Conservation (phyloP, 2,888 invertebrate species). For the Nebria salina region DNA sequence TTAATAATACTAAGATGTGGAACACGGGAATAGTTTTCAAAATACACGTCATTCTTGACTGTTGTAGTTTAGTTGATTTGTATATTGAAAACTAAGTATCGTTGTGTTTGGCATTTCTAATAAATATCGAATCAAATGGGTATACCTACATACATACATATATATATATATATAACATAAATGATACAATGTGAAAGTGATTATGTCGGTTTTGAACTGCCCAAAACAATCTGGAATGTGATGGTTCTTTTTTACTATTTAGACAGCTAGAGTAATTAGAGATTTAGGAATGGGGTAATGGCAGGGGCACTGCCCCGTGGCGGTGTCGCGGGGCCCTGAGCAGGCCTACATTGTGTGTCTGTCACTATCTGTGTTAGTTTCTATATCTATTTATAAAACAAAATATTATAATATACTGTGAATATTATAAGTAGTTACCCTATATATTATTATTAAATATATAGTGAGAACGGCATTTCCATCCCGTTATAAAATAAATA, state of each 20-base stretch:
- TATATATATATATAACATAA: neutral
- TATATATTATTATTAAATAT: slow-evolving; percentile 65
- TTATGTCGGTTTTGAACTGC: slow-evolving; percentile 59
- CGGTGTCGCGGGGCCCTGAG: slow-evolving; percentile 51
- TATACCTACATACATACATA: slow-evolving; percentile 44
- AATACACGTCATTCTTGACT: neutral
- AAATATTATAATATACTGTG: slow-evolving; percentile 55
- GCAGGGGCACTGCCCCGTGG: slow-evolving; percentile 43
- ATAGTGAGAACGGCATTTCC: slow-evolving; percentile 76
- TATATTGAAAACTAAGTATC: neutral
- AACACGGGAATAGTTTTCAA: neutral
- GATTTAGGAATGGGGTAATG: slow-evolving; percentile 40
- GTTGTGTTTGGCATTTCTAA: neutral
- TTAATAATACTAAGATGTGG: neutral
- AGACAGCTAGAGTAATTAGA: slow-evolving; percentile 49
- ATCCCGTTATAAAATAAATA: slow-evolving; percentile 72
- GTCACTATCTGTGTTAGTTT: slow-evolving; percentile 64
- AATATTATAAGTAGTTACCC: slow-evolving; percentile 57
- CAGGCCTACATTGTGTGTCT: slow-evolving; percentile 60
- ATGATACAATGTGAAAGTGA: slow-evolving; percentile 34
- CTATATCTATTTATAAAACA: slow-evolving; percentile 57
- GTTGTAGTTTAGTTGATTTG: neutral
- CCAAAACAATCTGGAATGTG: slow-evolving; percentile 57
- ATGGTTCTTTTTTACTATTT: slow-evolving; percentile 61
- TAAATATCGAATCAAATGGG: neutral